Conservation (phyloP, 2,113 vertebrate species). For the Gavia stellata region DNA sequence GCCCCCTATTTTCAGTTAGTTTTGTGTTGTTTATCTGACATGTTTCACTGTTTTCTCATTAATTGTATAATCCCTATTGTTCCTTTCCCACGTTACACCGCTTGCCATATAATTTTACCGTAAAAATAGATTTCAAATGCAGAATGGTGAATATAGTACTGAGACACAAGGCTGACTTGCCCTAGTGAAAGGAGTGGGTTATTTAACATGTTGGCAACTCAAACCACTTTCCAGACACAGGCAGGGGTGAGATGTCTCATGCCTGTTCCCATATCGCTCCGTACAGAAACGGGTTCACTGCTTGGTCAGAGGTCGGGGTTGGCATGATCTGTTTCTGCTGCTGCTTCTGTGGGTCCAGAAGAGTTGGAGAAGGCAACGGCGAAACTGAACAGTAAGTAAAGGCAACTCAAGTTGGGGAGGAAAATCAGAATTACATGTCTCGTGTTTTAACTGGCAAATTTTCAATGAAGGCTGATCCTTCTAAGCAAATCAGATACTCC, state of each 20-base stretch:
- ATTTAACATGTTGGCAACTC: background rate
- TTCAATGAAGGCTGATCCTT: background rate
- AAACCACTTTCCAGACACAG: background rate
- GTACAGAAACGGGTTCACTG: accelerated
- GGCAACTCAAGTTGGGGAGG: background rate
- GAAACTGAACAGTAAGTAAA: background rate
- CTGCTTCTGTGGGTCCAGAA: background rate
- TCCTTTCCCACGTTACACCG: background rate
- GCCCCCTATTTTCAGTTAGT: background rate
- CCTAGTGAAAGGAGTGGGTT: background rate
- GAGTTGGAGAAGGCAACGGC: accelerated
- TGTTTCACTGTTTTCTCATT: background rate
- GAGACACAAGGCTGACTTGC: background rate
- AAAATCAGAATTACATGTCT: background rate
- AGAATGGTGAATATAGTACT: background rate
- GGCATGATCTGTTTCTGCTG: background rate
- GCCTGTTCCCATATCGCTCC: accelerated
- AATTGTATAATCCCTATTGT: background rate
- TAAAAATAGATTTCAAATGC: background rate
- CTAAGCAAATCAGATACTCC: background rate
- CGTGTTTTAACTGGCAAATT: background rate
- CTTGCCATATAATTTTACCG: background rate
- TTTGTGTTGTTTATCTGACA: background rate
- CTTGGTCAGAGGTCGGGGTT: background rate
- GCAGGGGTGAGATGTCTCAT: background rate